Evolutionary conservation across 2,113 vertebrate genomes (phyloP).

Genomic region (Vicugna pacos): DNA sequence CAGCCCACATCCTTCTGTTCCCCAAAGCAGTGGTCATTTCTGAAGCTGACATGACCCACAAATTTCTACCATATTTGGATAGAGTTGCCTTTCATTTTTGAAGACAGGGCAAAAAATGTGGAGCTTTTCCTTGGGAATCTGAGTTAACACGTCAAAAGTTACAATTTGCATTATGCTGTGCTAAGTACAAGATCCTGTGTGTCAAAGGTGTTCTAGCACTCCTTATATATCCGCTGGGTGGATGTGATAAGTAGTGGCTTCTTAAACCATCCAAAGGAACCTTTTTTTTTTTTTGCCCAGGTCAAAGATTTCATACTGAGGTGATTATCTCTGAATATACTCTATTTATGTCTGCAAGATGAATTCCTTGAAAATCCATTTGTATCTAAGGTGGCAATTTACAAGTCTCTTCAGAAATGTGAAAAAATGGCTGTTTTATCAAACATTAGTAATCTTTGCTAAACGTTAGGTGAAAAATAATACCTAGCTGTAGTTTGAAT

Average conservation of each 20-base stretch:
- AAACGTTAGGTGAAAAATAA: not conserved
- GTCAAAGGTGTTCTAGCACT: not conserved
- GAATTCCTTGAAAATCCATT: not conserved
- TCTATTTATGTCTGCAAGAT: not conserved
- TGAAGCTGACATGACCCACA: not conserved
- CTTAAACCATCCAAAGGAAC: not conserved
- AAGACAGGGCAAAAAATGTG: not conserved
- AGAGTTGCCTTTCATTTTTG: constrained; percentile 11
- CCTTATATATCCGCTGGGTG: not conserved
- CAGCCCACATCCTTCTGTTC: not conserved
- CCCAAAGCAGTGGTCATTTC: constrained; percentile 14
- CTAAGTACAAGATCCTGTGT: not conserved
- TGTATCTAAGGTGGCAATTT: constrained; percentile 8
- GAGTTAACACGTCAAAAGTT: not conserved
- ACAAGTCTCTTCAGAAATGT: not conserved
- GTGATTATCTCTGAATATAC: not conserved
- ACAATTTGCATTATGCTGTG: not conserved
- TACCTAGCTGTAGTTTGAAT: constrained; percentile 24
- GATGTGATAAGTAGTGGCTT: not conserved
- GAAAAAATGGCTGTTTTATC: not conserved
- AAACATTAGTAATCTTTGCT: not conserved
- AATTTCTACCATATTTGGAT: not conserved
- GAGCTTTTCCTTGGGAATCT: not conserved
- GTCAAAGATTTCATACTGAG: not conserved
- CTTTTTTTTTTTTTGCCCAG: not conserved